Base-by-base conservation (phyloP, 1,140 invertebrate genomes). In the Lasaia peninsularis region DNA sequence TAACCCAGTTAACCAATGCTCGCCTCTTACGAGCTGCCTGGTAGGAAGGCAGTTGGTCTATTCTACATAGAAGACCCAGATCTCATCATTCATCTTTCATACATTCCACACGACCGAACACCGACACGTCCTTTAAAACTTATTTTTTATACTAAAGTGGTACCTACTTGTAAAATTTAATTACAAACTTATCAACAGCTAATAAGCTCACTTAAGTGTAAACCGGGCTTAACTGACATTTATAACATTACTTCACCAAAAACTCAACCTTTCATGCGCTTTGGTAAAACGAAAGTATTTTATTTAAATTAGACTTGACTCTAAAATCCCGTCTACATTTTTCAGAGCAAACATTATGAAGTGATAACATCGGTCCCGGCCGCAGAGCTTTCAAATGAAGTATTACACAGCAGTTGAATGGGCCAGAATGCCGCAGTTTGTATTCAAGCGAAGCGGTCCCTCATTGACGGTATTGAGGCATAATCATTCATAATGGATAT, bases 401-500 rank as follows among this genome's bases (percentile, higher is more conserved):
- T 75, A 75, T 74, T 73, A 75, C 65, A 64, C 51, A 60, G 65
- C 32, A 31, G 58, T 56, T 62, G 67, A 71, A 68, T 67, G 61
- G 65, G 62, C 60, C 56, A 57, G 61, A 67, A 67, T 61, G 54
- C 60, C 62, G 67, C 66, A 67, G 75, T 78, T 82, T 74, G 70
- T 77, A 78, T 82, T 75, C 74, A 74, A 62, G 35, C 52, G 37
- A 69, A 57, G 67, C 61, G 58, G 58, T 59, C 66, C 63, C 70
- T 71, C 67, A 67, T 65, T 76, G 67, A 71, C 58, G 63, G 56
- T 75, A 78, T 77, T 75, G 73, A 75, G 71, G 59, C 61, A 71
- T 64, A 69, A 64, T 73, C 68, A 68, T 82, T 70, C 70, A 75
- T 75, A 74, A 76, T 80, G 71, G 73, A 80, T 73, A 77, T 76